Conservation (phyloP, 2,888 invertebrate genomes). For the Agonopterix alstromeriana region DNA sequence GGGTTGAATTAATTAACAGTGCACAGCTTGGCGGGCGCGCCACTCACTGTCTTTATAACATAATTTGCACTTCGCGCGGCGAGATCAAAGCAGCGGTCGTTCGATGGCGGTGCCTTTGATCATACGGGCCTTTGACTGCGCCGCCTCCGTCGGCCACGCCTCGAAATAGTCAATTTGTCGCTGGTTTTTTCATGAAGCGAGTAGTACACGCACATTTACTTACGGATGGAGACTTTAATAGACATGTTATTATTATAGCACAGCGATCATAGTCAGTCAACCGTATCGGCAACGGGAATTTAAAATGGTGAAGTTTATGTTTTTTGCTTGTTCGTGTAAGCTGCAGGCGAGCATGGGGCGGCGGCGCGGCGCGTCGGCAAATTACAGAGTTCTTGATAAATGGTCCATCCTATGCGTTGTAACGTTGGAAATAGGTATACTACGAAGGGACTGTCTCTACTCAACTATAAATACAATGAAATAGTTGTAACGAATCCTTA, state of each 20-base stretch:
- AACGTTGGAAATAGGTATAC: too few species aligned
- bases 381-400: constrained; percentile 11
- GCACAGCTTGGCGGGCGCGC: constrained; percentile 57
- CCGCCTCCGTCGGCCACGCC: constrained; percentile 68
- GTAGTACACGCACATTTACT: constrained; percentile 8
- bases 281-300: constrained; percentile 4
- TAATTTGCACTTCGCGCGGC: constrained; percentile 77
- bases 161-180: constrained; percentile 72
- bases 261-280: constrained; percentile 3
- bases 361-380: constrained; percentile 8
- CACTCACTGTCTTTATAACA: constrained; percentile 75
- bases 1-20: constrained; percentile 70
- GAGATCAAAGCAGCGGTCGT: constrained; percentile 68
- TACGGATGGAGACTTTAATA: constrained; percentile 7
- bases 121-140: constrained; percentile 67
- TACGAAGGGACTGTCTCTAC: background rate
- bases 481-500: too few species aligned
- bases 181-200: constrained; percentile 46
- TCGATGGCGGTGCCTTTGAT: constrained; percentile 74
- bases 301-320: background rate
- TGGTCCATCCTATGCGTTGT: constrained; percentile 6
- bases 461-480: background rate
- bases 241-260: constrained; percentile 3
- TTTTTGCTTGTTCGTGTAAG: constrained; percentile 6
- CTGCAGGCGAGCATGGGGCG: constrained; percentile 6